Evolutionary conservation across 53 echinoderm and acorn worm species (phyloP).

Genomic region (Temnopleurus reevesii): DNA sequence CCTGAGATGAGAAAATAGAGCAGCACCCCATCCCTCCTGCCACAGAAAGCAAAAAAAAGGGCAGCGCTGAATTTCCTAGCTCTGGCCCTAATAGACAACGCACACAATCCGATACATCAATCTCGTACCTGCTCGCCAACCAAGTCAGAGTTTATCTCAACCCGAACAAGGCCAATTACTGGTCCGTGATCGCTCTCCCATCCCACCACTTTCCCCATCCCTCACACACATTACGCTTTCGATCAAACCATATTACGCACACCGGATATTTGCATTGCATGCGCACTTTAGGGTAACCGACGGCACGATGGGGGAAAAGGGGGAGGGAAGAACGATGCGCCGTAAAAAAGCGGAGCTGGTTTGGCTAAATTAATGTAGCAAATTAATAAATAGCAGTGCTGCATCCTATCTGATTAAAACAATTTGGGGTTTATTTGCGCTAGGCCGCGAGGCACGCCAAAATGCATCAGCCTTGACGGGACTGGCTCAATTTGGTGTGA

Average conservation of each 20-base stretch:
- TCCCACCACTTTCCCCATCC: constrained; percentile 29
- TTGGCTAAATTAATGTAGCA: constrained; percentile 57
- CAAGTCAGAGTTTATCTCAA: not conserved
- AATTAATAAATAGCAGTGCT: constrained; percentile 61
- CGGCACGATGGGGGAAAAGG: not conserved
- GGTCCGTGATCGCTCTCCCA: constrained; percentile 29
- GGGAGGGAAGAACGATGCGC: not conserved
- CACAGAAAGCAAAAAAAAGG: not conserved
- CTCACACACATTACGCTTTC: constrained; percentile 47
- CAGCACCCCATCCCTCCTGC: not conserved
- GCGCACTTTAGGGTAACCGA: constrained; percentile 43
- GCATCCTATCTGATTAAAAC: constrained; percentile 63
- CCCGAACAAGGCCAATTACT: constrained; percentile 52
- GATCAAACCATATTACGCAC: constrained; percentile 47
- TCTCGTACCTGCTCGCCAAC: not conserved
- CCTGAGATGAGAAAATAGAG: too few species aligned
- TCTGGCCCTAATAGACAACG: not conserved
- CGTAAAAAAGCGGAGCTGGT: constrained; percentile 50
- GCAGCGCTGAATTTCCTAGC: not conserved
- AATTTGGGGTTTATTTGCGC: constrained; percentile 56
- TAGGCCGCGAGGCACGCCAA: constrained; percentile 4
- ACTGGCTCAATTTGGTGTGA: constrained; percentile 49
- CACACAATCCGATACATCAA: constrained; percentile 35
- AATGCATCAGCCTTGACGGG: constrained; percentile 41
- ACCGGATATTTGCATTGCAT: constrained; percentile 59